phyloP scores from a whole-genome alignment of 1,140 invertebrate species.

The Matsumurasca onukii region DNA sequence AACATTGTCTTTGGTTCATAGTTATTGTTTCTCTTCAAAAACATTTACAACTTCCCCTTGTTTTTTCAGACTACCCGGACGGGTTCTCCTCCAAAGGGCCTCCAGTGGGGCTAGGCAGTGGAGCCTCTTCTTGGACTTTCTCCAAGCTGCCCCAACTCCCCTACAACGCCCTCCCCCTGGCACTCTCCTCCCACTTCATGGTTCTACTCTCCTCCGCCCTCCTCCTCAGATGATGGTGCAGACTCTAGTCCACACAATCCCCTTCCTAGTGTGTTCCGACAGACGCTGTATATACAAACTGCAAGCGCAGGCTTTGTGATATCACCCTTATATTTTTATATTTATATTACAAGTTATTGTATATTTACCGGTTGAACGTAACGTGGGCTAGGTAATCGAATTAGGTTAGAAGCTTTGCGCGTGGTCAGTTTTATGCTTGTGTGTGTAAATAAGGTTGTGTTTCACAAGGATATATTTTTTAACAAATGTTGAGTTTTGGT shows the following conservation, averaged over 20 bases:
- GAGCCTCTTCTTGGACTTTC: background rate
- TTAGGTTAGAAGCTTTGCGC: background rate
- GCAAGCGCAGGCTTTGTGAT: background rate
- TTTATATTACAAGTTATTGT: slow-evolving; percentile 7
- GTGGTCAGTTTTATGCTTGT: too few species aligned
- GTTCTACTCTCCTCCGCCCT: too few species aligned
- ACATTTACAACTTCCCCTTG: too few species aligned
- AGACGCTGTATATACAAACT: slow-evolving; percentile 1
- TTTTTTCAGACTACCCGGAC: slow-evolving; percentile 9
- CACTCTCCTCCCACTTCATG: too few species aligned
- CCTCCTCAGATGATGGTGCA: slow-evolving; percentile 9
- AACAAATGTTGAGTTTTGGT: background rate
- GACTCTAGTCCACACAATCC: background rate
- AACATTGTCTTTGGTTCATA: too few species aligned
- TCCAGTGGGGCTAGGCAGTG: background rate
- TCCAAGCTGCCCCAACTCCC: background rate
- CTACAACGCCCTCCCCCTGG: background rate
- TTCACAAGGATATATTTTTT: background rate
- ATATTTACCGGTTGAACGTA: background rate
- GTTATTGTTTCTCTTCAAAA: too few species aligned
- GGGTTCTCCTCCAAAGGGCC: slow-evolving; percentile 11
- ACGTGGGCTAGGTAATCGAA: background rate
- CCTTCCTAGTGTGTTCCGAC: background rate
- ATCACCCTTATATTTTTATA: slow-evolving; percentile 20
- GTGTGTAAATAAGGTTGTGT: background rate